These are phyloP conservation scores for Aplochiton taeniatus DNA, from an alignment of 2,797 vertebrate genomes.

Conservation along the genomic window DNA sequence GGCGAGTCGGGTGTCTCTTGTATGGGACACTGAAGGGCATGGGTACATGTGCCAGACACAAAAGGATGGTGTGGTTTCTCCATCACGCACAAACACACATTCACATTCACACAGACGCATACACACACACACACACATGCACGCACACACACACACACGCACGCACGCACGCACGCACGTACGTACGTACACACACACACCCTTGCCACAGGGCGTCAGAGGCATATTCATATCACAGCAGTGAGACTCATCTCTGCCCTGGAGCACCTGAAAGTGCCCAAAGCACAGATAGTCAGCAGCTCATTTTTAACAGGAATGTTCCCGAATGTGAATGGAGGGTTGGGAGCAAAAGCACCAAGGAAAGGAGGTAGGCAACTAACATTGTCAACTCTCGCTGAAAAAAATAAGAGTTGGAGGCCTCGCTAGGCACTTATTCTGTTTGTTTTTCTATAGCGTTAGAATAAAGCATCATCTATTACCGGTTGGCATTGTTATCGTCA, in stretches of 20 bases:
- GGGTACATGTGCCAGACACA: conserved; percentile 21
- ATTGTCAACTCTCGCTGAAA: background rate
- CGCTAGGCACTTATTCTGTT: conserved; percentile 62
- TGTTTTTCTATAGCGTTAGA: conserved; percentile 64
- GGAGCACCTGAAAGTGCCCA: conserved; percentile 28
- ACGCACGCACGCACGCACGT: background rate
- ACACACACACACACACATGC: background rate
- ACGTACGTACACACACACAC: background rate
- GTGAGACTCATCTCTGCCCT: conserved; percentile 48
- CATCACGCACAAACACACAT: background rate
- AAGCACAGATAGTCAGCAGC: conserved; percentile 40
- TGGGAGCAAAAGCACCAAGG: conserved; percentile 38
- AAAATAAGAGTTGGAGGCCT: background rate
- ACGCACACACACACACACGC: background rate
- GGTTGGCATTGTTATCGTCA: conserved; percentile 44
- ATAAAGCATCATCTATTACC: conserved; percentile 69
- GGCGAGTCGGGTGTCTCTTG: conserved; percentile 21
- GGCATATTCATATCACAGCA: conserved; percentile 44
- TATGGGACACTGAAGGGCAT: conserved; percentile 25
- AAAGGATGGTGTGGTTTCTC: conserved; percentile 2
- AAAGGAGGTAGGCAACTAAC: conserved; percentile 14
- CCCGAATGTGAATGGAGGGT: conserved; percentile 44
- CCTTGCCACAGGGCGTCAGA: conserved; percentile 33
- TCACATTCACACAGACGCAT: conserved; percentile 2
- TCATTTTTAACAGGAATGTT: conserved; percentile 50